Percentiles rank a stretch among this genome's conserved stretches.
Evolutionary conservation across 2,113 vertebrate species (phyloP).

Genomic region (Petrocephalus zakoni): DNA sequence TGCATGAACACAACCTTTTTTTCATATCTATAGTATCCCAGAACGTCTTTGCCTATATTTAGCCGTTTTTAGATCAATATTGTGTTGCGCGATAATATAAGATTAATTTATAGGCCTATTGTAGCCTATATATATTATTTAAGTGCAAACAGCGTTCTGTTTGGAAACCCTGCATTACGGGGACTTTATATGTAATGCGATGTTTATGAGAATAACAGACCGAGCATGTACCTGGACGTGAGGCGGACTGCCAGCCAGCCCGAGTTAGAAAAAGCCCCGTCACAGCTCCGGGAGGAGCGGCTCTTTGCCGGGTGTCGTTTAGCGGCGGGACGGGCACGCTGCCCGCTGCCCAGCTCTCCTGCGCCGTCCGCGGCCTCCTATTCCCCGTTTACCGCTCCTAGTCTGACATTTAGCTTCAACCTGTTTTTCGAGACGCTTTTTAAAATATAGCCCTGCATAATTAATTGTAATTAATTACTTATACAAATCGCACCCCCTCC

Average conservation of each 20-base stretch:
- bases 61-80: background rate
- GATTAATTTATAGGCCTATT: background rate
- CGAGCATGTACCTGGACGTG: background rate
- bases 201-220: background rate
- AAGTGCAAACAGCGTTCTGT: background rate
- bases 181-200: background rate
- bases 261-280: background rate
- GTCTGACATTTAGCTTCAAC: background rate
- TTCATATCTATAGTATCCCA: background rate
- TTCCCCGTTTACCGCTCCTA: background rate
- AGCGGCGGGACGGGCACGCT: background rate
- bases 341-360: background rate
- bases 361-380: background rate
- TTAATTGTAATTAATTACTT: background rate
- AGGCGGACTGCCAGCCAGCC: background rate
- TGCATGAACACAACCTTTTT: background rate
- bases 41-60: background rate
- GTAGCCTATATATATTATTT: background rate
- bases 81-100: too few species aligned
- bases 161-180: background rate
- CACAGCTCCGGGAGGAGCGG: background rate
- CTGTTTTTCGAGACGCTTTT: background rate
- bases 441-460: background rate
- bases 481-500: background rate
- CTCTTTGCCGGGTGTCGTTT: background rate